Conservation (phyloP, 1,140 invertebrate genomes). For the Protaetia brevitarsis region DNA sequence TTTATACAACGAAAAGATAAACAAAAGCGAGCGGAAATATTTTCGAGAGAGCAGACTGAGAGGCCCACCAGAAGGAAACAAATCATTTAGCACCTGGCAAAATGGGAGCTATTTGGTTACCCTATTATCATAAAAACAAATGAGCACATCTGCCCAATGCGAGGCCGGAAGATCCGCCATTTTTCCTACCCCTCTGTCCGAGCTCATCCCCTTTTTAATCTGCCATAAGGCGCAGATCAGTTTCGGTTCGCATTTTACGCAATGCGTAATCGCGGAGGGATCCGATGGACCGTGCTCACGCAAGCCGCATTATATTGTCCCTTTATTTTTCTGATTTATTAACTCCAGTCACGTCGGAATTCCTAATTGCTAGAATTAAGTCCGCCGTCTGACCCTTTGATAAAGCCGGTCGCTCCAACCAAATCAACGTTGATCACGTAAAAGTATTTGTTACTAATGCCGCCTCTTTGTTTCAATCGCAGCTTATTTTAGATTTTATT, state of each 20-base stretch:
- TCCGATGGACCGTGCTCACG: constrained; percentile 35
- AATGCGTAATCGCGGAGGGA: constrained; percentile 40
- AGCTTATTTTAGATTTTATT: no score
- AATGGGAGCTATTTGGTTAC: constrained; percentile 24
- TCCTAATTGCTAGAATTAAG: constrained; percentile 15
- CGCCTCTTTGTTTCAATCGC: no score
- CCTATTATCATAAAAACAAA: constrained; percentile 38
- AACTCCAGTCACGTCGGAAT: constrained; percentile 7
- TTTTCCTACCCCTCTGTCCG: constrained; percentile 35
- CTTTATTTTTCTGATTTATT: constrained; percentile 27
- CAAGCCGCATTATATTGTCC: constrained; percentile 33
- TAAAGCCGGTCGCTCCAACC: background rate
- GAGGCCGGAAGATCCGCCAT: constrained; percentile 33
- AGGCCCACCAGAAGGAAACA: background rate
- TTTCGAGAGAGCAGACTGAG: background rate
- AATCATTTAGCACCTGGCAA: constrained; percentile 23
- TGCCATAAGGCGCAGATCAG: constrained; percentile 30
- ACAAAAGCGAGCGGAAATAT: background rate
- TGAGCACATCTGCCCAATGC: constrained; percentile 33
- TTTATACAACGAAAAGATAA: background rate
- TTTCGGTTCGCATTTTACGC: constrained; percentile 28
- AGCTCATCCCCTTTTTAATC: constrained; percentile 37
- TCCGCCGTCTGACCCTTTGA: constrained; percentile 16
- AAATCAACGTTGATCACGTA: constrained; percentile 1
- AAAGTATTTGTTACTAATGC: background rate